Evolutionary conservation across 2,888 invertebrate species (phyloP), one percentile per base, ranked within the genome.

Genomic region (Hyposoter didymator): DNA sequence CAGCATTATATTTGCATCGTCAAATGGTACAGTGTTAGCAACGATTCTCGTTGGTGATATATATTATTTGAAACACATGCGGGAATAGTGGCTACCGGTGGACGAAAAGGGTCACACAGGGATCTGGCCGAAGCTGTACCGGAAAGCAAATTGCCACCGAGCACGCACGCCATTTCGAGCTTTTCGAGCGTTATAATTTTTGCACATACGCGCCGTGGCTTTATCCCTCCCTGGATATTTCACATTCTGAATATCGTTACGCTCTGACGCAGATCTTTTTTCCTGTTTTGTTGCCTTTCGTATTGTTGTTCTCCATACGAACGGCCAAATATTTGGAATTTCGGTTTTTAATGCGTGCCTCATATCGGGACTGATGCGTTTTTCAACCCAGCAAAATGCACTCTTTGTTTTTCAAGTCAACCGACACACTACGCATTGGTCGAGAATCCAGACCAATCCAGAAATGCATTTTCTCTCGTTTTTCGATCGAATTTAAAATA

Each of bases 1-100:
- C 12, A 43, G 67, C 14, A 70, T 72, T 52, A 52, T 64, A 64
- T 47, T 49, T 43, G 62, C 72, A 72, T 43, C 72, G 64, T n/a
- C 35, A 66, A 80, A 80, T 43, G 19, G 39, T 72, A 39, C n/a
- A 55, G 55, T 73, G 55, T 49, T 39, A 39, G 22, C 12, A 47
- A 12, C 28, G 69, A 66, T 59, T 72, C 32, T 72, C 43, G 14
- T 39, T 45, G 66, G 52, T 64, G n/a, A 74, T 75, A 82, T 84
- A 78, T 84, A 82, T 84, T 70, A 82, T 84, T 78, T 73, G 84
- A 75, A 78, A 72, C 64, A 72, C 79, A 80, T 72, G 64, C 35
- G 64, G 73, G 69, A 59, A 84, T 67, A 81, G 74, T 76, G 84
- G 78, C 66, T 59, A 62, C 52, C 19, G 49, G 47, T 19, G 55